These are phyloP conservation scores for Pelodiscus sinensis DNA, from an alignment of 2,113 vertebrate genomes.

Conservation along the genomic window DNA sequence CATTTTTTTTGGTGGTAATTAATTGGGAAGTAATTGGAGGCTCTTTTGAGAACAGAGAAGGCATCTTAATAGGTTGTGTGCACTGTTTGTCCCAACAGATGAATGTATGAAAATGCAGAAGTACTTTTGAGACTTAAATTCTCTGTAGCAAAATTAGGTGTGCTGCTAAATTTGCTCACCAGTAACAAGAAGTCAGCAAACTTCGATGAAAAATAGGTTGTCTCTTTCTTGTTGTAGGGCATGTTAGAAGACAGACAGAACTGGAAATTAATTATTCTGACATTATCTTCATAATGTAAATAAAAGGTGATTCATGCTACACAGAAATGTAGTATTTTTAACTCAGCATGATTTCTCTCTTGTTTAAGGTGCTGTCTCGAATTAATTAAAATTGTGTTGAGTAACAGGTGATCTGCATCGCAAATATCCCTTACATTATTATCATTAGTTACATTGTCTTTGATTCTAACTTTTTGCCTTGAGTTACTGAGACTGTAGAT, in stretches of 20 bases:
- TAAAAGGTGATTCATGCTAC: slow-evolving; percentile 48
- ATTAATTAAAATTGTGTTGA: neutral
- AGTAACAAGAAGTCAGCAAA: slow-evolving; percentile 29
- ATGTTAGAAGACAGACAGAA: slow-evolving; percentile 33
- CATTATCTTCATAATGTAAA: slow-evolving; percentile 30
- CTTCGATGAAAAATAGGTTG: neutral
- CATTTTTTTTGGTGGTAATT: neutral
- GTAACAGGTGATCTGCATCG: neutral
- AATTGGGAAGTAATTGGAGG: neutral
- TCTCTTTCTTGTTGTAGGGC: slow-evolving; percentile 29
- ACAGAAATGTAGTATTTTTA: slow-evolving; percentile 9
- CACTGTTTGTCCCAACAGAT: slow-evolving; percentile 24
- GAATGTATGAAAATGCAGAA: neutral
- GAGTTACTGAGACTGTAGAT: neutral
- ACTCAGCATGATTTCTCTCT: neutral
- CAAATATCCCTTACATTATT: rapidly evolving
- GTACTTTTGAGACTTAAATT: neutral
- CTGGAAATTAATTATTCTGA: slow-evolving; percentile 61
- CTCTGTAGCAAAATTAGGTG: slow-evolving; percentile 34
- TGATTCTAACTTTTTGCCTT: neutral
- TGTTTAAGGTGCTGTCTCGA: neutral
- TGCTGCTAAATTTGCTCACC: slow-evolving; percentile 41
- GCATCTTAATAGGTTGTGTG: slow-evolving; percentile 9
- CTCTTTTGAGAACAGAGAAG: neutral
- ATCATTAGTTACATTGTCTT: rapidly evolving